Percentiles rank a stretch among this genome's conserved stretches.
Conservation (phyloP, 1,140 invertebrate genomes). For the Aphis craccivora region DNA sequence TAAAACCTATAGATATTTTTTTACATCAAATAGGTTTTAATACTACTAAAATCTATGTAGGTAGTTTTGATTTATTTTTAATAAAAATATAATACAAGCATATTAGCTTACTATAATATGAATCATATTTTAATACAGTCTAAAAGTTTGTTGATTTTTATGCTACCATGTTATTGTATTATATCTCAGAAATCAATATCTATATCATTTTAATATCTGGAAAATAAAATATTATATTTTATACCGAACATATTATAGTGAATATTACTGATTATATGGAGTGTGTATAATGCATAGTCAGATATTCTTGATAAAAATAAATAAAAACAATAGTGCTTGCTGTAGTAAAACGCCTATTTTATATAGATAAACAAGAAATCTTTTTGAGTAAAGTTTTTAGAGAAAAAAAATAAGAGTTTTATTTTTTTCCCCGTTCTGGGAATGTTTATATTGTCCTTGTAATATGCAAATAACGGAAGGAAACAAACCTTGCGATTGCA, state of each 20-base stretch:
- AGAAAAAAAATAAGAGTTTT: conserved; percentile 7
- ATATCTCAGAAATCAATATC: no score
- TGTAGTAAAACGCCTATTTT: neutral
- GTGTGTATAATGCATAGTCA: neutral
- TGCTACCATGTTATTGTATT: no score
- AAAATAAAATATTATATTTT: neutral
- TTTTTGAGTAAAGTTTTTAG: neutral
- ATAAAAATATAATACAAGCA: no score
- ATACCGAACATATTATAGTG: neutral
- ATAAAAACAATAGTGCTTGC: neutral
- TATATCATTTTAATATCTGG: neutral
- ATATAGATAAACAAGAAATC: neutral
- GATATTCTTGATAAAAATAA: neutral
- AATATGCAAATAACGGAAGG: conserved; percentile 44
- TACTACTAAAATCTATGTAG: neutral
- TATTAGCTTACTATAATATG: no score
- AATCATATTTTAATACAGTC: no score
- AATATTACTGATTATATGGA: neutral
- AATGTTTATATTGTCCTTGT: conserved; percentile 43
- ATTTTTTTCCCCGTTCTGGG: neutral
- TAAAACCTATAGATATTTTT: neutral
- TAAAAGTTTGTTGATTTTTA: no score
- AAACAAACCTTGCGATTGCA: neutral
- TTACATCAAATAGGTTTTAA: neutral
- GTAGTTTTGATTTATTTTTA: neutral